Conservation (phyloP, 2,113 vertebrate genomes). For the Mobula birostris region DNA sequence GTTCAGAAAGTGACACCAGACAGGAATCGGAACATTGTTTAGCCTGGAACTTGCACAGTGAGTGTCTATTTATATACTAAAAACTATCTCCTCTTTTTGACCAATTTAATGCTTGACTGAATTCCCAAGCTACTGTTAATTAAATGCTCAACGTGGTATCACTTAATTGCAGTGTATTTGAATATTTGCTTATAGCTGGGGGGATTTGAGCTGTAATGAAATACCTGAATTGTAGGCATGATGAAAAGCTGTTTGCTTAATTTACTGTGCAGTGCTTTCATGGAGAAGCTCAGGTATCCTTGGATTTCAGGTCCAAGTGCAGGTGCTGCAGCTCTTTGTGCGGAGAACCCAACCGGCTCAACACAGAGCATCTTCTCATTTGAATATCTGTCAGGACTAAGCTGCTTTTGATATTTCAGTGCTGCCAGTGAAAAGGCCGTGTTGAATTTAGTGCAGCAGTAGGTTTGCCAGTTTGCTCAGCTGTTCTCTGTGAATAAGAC, state of each 20-base stretch:
- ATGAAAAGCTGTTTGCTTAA: constrained; percentile 11
- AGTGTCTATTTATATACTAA: constrained; percentile 24
- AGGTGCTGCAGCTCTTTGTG: constrained; percentile 23
- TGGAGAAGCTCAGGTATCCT: background rate
- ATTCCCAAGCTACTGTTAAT: constrained; percentile 14
- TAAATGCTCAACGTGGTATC: constrained; percentile 19
- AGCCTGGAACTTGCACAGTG: constrained; percentile 35
- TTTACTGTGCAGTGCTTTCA: constrained; percentile 2
- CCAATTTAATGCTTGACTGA: constrained; percentile 10
- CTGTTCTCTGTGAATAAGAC: background rate
- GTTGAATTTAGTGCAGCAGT: constrained; percentile 18
- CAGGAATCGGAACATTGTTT: constrained; percentile 19
- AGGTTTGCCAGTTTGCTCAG: background rate
- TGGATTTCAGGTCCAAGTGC: background rate
- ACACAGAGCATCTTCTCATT: background rate
- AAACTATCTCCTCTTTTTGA: background rate
- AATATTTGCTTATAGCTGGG: constrained; percentile 24
- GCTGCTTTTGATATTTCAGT: background rate
- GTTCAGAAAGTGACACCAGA: constrained; percentile 19
- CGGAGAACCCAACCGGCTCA: background rate
- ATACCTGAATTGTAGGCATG: background rate
- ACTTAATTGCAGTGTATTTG: background rate
- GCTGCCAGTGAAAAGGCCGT: background rate
- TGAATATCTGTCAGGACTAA: background rate
- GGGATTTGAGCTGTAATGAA: constrained; percentile 20